These are phyloP conservation scores for Adrianichthys oophorus DNA, from an alignment of 2,797 vertebrate species.

Conservation along the genomic window DNA sequence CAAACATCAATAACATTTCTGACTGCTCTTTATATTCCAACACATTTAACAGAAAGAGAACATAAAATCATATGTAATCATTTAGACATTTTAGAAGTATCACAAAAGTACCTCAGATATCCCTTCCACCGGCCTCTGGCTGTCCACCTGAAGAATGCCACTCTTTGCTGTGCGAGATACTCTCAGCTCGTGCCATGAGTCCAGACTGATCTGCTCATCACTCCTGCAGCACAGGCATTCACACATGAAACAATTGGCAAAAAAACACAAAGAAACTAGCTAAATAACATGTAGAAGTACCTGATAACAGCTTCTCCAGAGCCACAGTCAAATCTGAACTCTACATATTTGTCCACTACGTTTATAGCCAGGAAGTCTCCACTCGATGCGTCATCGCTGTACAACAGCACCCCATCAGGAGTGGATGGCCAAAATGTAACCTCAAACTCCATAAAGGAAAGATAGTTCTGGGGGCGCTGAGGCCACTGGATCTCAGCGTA, in stretches of 20 bases:
- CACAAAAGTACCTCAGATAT: conserved; percentile 84
- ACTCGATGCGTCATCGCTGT: conserved; percentile 88
- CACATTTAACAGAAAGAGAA: too few species aligned
- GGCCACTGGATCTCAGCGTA: conserved; percentile 88
- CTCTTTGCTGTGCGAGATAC: conserved; percentile 94
- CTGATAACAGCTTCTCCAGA: conserved; percentile 90
- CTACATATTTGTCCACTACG: conserved; percentile 83
- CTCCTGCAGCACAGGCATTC: conserved; percentile 77
- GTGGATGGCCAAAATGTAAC: conserved; percentile 84
- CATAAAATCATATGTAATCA: too few species aligned
- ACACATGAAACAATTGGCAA: neutral
- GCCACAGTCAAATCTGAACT: conserved; percentile 96
- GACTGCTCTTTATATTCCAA: too few species aligned
- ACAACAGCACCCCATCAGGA: conserved; percentile 86
- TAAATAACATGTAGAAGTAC: conserved; percentile 56
- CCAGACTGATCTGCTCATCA: conserved; percentile 82
- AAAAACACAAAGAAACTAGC: neutral
- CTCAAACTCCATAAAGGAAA: conserved; percentile 96
- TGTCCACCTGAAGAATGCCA: conserved; percentile 92
- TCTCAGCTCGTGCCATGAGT: conserved; percentile 88
- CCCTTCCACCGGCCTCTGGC: conserved; percentile 85
- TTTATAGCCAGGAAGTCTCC: conserved; percentile 90
- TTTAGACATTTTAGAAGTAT: neutral
- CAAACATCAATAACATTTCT: too few species aligned
- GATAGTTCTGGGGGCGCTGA: conserved; percentile 85